These are phyloP conservation scores for Dolichoris vasculosae DNA, from an alignment of 1,140 invertebrate genomes.

Conservation along the genomic window DNA sequence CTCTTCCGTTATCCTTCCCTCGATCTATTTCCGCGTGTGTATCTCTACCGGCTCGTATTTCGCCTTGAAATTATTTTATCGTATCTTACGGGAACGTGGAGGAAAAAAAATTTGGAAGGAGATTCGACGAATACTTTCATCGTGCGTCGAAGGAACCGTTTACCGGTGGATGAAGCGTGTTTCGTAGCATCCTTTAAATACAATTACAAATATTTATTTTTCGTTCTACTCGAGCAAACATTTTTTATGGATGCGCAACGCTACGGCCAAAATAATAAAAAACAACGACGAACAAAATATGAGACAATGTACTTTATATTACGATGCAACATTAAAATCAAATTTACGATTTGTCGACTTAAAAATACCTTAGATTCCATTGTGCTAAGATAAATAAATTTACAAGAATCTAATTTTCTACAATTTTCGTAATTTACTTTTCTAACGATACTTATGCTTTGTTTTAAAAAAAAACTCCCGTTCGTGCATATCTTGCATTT, in stretches of 20 bases:
- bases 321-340: neutral
- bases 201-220: too few relatives aligned
- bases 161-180: neutral
- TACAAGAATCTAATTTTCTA: slow-evolving; percentile 7
- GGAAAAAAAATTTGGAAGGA: neutral
- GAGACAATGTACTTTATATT: neutral
- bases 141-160: neutral
- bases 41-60: too few relatives aligned
- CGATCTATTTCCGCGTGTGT: too few relatives aligned
- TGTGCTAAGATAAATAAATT: slow-evolving; percentile 11
- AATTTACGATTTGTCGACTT: neutral
- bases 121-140: neutral
- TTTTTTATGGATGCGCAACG: too few relatives aligned
- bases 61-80: too few relatives aligned
- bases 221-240: too few relatives aligned
- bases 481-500: too few relatives aligned
- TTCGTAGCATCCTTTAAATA: neutral
- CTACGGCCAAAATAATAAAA: too few relatives aligned
- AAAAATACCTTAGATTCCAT: slow-evolving; percentile 7
- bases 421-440: neutral
- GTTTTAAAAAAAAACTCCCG: too few relatives aligned
- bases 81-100: too few relatives aligned
- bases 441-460: neutral
- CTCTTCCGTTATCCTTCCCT: too few relatives aligned
- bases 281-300: too few relatives aligned